Conservation (phyloP, 2,113 vertebrate species). For the Athene noctua region DNA sequence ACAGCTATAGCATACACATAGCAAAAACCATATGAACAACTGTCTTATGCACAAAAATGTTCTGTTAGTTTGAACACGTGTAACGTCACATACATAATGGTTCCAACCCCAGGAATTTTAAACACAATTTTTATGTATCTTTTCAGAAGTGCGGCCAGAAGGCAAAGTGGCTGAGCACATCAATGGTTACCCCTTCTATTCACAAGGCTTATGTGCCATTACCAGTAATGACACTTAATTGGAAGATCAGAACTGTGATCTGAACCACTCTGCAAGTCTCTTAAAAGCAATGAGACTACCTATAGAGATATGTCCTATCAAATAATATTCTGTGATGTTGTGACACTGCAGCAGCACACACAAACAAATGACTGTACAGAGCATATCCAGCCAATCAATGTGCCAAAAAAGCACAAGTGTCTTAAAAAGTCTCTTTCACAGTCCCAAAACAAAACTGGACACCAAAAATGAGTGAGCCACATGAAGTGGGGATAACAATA, state of each 20-base stretch:
- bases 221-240: neutral
- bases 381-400: accelerated
- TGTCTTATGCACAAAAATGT: neutral
- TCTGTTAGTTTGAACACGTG: neutral
- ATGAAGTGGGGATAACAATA: neutral
- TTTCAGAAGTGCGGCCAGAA: neutral
- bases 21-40: neutral
- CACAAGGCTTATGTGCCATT: neutral
- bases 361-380: neutral
- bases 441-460: neutral
- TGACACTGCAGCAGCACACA: neutral
- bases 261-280: neutral
- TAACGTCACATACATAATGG: neutral
- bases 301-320: neutral
- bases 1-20: neutral
- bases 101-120: neutral
- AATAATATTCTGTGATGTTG: neutral
- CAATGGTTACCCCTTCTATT: neutral
- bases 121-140: neutral
- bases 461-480: neutral
- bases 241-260: neutral
- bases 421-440: accelerated
- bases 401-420: neutral
- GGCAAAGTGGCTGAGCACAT: neutral
- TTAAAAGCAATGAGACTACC: neutral